phyloP scores from a whole-genome alignment of 2,113 vertebrate species.

The Nesogale talazaci region DNA sequence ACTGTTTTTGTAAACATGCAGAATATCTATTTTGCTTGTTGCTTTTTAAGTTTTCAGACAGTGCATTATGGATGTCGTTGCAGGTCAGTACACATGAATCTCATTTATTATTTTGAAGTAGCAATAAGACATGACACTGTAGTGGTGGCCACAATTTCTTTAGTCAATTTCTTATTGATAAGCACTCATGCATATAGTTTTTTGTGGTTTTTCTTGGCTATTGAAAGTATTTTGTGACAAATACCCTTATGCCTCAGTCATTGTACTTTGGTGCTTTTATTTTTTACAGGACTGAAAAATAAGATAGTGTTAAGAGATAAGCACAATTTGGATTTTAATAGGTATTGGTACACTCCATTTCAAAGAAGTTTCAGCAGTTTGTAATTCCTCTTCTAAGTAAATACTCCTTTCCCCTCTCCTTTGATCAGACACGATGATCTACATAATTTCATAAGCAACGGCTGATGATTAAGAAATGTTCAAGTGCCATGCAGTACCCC shows the following conservation, averaged over 20 bases:
- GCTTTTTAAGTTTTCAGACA: constrained; percentile 9
- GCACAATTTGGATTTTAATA: background rate
- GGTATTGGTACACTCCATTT: background rate
- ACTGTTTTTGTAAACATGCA: background rate
- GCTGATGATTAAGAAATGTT: background rate
- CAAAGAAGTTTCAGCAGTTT: background rate
- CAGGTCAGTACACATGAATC: background rate
- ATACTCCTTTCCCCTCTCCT: background rate
- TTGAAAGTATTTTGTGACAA: background rate
- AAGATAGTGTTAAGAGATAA: background rate
- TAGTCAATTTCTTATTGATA: background rate
- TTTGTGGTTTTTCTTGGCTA: background rate
- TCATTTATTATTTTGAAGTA: constrained; percentile 37
- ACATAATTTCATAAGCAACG: background rate
- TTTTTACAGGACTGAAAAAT: background rate
- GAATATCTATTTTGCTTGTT: background rate
- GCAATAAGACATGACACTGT: background rate
- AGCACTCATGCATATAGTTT: background rate
- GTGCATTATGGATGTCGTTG: background rate
- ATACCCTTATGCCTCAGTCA: background rate
- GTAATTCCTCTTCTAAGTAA: background rate
- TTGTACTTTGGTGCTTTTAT: background rate
- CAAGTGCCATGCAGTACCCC: background rate
- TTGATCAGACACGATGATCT: too few species aligned
- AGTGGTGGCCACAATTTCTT: background rate